phyloP scores from a whole-genome alignment of 2,113 vertebrate species.

The Pedetes capensis region DNA sequence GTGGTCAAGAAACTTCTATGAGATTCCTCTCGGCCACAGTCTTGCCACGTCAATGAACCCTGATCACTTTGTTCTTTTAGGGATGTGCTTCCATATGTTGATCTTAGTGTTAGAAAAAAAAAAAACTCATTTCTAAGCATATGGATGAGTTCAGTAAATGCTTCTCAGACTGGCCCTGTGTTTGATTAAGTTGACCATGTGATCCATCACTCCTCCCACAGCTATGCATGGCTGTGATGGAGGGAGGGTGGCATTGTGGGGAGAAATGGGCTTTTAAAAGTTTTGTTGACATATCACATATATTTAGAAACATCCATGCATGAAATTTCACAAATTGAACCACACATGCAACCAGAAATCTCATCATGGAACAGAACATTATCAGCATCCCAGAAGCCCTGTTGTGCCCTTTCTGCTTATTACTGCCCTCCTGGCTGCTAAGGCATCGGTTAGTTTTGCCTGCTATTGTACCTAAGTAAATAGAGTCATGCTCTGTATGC shows the following conservation, averaged over 20 bases:
- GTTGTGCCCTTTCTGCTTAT: too few relatives aligned
- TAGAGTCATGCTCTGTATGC: not conserved
- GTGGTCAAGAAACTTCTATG: not conserved
- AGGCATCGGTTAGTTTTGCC: not conserved
- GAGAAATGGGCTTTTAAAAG: not conserved
- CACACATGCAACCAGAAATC: not conserved
- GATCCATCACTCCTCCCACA: not conserved
- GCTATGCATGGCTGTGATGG: too few relatives aligned
- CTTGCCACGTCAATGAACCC: not conserved
- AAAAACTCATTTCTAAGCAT: not conserved
- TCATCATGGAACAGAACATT: not conserved
- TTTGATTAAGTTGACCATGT: not conserved
- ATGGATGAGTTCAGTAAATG: not conserved
- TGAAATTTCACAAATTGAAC: not conserved
- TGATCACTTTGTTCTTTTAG: not conserved
- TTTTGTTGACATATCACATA: not conserved
- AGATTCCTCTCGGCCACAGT: not conserved
- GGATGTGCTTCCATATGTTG: too few relatives aligned
- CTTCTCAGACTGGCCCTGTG: too few relatives aligned
- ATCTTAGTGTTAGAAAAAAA: too few relatives aligned
- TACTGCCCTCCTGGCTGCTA: not conserved
- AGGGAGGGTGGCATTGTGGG: not conserved
- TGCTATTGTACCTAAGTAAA: not conserved
- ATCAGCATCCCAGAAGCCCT: not conserved
- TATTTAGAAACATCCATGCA: not conserved